Percentiles rank a stretch among this genome's conserved stretches.
These are phyloP conservation scores for Zapus hudsonius DNA, from an alignment of 2,113 vertebrate species.

Conservation along the genomic window DNA sequence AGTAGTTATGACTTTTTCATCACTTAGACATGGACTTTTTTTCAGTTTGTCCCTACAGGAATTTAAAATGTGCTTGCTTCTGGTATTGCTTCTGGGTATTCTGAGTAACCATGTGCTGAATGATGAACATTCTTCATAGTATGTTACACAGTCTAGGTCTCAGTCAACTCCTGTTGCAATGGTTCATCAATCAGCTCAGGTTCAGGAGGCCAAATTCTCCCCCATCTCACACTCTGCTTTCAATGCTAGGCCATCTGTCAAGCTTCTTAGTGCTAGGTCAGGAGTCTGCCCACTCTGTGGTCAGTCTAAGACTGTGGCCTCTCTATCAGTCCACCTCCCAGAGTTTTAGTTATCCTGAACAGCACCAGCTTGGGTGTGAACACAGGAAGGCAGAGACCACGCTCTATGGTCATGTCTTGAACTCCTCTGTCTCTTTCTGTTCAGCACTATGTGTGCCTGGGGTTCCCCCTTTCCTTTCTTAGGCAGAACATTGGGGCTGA, in stretches of 20 bases:
- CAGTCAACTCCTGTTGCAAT: neutral
- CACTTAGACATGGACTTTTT: neutral
- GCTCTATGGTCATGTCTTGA: neutral
- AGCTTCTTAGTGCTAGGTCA: neutral
- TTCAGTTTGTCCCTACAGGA: neutral
- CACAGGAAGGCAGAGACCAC: neutral
- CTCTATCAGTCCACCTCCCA: neutral
- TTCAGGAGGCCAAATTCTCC: neutral
- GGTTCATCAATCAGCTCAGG: neutral
- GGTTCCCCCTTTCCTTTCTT: neutral
- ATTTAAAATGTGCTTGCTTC: neutral
- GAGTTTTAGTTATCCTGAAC: fast-evolving
- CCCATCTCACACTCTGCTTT: neutral
- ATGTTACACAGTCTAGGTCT: neutral
- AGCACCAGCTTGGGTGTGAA: neutral
- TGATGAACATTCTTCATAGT: neutral
- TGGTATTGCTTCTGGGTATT: neutral
- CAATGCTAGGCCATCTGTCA: neutral
- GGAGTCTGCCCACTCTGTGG: neutral
- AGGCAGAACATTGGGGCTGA: neutral
- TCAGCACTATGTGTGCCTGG: neutral
- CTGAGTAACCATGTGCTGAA: neutral
- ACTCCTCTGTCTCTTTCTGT: neutral
- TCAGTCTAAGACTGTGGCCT: too few species aligned
- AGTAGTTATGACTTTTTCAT: neutral